A percentile compares a stretch with the other conserved stretches of the same genome.
These are phyloP conservation scores for Hypanus sabinus DNA, from an alignment of 2,113 vertebrate genomes.

Conservation along the genomic window DNA sequence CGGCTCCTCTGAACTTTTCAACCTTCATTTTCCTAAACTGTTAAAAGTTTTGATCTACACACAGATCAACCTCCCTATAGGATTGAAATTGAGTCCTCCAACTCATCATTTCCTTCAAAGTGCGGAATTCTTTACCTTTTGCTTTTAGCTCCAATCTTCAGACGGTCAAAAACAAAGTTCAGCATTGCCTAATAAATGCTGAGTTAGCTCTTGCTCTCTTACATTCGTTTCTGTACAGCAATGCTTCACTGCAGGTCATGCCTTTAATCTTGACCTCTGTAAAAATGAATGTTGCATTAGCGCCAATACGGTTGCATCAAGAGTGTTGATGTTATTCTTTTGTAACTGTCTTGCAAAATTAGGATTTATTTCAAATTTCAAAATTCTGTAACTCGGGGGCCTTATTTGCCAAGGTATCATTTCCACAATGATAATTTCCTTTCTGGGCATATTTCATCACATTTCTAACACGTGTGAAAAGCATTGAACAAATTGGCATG, in stretches of 20 bases:
- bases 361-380: background rate
- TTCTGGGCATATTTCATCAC: conserved; percentile 3
- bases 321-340: background rate
- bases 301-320: background rate
- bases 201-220: background rate
- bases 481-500: conserved; percentile 30
- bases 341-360: background rate
- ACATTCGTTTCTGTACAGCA: too few relatives aligned
- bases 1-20: background rate
- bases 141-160: background rate
- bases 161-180: background rate
- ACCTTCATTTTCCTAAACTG: background rate
- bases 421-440: conserved; percentile 9
- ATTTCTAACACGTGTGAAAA: conserved; percentile 9
- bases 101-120: background rate
- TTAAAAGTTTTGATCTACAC: background rate
- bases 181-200: background rate
- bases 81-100: background rate
- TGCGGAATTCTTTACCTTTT: background rate
- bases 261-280: background rate
- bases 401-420: background rate
- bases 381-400: background rate
- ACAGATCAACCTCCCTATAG: background rate
- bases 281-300: background rate
- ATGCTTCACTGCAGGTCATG: background rate